Evolutionary conservation across 2,888 invertebrate genomes (phyloP), one percentile per base, ranked within the genome.

Genomic region (Amiota minor): DNA sequence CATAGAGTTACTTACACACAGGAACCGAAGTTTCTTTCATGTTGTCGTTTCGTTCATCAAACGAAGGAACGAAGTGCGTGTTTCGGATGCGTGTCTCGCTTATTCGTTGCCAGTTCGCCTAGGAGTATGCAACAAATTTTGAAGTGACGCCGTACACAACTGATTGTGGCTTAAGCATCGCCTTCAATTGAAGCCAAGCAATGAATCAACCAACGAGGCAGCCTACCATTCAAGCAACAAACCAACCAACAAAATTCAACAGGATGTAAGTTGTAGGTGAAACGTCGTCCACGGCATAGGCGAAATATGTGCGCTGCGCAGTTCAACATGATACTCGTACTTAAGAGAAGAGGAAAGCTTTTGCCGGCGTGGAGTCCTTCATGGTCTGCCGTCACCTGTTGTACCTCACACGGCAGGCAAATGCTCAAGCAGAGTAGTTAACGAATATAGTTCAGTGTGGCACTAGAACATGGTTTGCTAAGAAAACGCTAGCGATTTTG

Each of bases 261-360:
- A 84, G 84, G 85, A 86, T 76, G 70, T 70, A 73, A 4, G 35
- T 35, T 35, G 35, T 35, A 23, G 45, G 46, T 56, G n/a, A 9
- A 4, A 16, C 45, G 49, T 70, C 59, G 64, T 78, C 50, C 4
- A 35, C 4, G 35, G 6, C 14, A 9, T 35, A 77, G 74, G 87
- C 87, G 83, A 73, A 81, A 80, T 73, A 84, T 75, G 68, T 81
- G 87, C 87, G 88, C 86, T 2, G 83, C 87, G 87, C 88, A 85
- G 10, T 35, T 4, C 9, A 47, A 70, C 67, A n/a, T 55, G 49
- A 35, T 6, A 35, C 35, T 35, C 23, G 68, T 70, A 65, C 12
- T 11, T 12, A 9, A 18, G 64, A 71, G 47, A 11, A 64, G 72
- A 56, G 47, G 6, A 23, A 53, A 45, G 16, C 55, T 35, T 61